Evolutionary conservation across 2,888 invertebrate species (phyloP).

Genomic region (Epiblema foenella): DNA sequence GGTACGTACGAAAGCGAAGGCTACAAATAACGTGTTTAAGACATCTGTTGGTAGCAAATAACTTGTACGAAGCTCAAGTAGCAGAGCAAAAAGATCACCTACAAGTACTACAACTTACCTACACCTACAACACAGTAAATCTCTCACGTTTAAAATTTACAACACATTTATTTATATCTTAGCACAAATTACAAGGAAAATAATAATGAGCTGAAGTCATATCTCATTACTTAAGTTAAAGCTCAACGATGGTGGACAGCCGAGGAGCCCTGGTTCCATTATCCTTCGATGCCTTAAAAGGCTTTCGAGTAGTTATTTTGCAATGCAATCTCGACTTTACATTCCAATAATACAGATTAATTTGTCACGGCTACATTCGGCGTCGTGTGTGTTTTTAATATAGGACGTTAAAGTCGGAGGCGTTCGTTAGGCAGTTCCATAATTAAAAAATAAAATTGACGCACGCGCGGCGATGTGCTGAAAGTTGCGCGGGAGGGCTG

Average conservation of each 20-base stretch:
- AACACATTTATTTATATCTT: slow-evolving; percentile 67
- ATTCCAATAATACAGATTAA: not conserved
- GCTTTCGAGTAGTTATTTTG: slow-evolving; percentile 48
- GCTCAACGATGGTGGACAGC: slow-evolving; percentile 73
- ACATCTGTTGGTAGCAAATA: slow-evolving; percentile 41
- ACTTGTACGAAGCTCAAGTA: slow-evolving; percentile 41
- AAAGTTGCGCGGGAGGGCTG: slow-evolving; percentile 62
- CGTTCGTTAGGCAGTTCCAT: slow-evolving; percentile 77
- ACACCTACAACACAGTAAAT: slow-evolving; percentile 60
- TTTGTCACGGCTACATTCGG: not conserved
- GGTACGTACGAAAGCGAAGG: slow-evolving; percentile 16
- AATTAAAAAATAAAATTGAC: slow-evolving; percentile 78
- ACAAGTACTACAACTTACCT: slow-evolving; percentile 62
- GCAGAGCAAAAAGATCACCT: slow-evolving; percentile 47
- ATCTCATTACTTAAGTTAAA: slow-evolving; percentile 80
- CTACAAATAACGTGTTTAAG: slow-evolving; percentile 35
- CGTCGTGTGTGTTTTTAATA: slow-evolving; percentile 42
- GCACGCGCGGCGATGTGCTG: slow-evolving; percentile 63
- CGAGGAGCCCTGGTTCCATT: slow-evolving; percentile 66
- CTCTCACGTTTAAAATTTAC: slow-evolving; percentile 69
- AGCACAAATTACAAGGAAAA: slow-evolving; percentile 73
- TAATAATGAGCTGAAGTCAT: slow-evolving; percentile 79
- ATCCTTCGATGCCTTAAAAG: slow-evolving; percentile 56
- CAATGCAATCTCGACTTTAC: slow-evolving; percentile 20
- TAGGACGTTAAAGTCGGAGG: slow-evolving; percentile 54